Conservation (phyloP, 2,888 invertebrate genomes). For the Harpalus rufipes region DNA sequence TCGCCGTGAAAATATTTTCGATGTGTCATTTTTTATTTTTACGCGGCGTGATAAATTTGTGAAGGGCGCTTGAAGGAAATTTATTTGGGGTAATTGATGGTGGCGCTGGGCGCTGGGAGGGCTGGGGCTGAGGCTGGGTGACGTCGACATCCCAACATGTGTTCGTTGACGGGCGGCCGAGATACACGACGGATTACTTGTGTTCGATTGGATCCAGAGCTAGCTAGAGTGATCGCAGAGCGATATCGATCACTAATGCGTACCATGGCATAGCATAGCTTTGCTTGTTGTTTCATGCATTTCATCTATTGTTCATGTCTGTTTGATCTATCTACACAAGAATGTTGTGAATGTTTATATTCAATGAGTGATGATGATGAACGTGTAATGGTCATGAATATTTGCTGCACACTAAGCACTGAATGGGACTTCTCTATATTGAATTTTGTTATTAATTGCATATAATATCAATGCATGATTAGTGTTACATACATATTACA, state of each 20-base stretch:
- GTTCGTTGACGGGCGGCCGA: constrained; percentile 19
- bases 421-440: background rate
- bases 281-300: constrained; percentile 15
- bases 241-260: background rate
- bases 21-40: constrained; percentile 48
- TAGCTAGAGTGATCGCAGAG: background rate
- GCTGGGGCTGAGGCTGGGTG: background rate
- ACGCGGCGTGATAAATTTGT: constrained; percentile 31
- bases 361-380: constrained; percentile 11
- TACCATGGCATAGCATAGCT: background rate
- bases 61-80: constrained; percentile 31
- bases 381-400: background rate
- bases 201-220: background rate
- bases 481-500: no score
- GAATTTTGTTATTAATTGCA: background rate
- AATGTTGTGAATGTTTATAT: constrained; percentile 20
- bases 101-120: constrained; percentile 30
- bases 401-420: background rate
- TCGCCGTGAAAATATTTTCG: constrained; percentile 29
- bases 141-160: constrained; percentile 6
- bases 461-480: background rate
- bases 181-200: background rate
- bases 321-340: constrained; percentile 7
- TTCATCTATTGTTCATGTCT: constrained; percentile 7
- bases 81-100: constrained; percentile 42